Evolutionary conservation across 2,888 invertebrate genomes (phyloP), one percentile per base, ranked within the genome.

Genomic region (Zootermopsis nevadensis): DNA sequence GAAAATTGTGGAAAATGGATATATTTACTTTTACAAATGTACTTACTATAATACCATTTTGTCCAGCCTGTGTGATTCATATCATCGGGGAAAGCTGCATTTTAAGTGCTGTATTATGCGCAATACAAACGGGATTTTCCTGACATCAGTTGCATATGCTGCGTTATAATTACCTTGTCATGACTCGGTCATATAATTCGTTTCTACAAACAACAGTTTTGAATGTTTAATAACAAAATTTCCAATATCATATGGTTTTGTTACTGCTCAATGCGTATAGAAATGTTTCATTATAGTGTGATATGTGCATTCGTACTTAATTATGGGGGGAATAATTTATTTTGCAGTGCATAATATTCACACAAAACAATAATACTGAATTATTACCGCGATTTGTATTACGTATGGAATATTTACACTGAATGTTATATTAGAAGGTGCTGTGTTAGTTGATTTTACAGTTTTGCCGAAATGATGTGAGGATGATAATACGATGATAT

Each of bases 161-260:
- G 69, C 19, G 31, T 31, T 69, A 33, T 69, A 69, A 69, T 69
- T 69, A 33, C 69, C 22, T 69, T 69, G 69, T 69, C 69, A 69
- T 31, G 69, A 27, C 33, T 3, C 19, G 69, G 69, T 33, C 69
- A 31, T 33, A 33, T 31, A 69, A 69, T 30, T 69, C 33, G 69
- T 69, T 33, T 33, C 69, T 69, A 33, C 10, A 69, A 69, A 69
- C 69, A 69, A 69, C 69, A 33, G 31, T 69, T 69, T 33, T 12
- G 15, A 69, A 33, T 33, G 69, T 69, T 69, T 69, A 69, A 69
- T 69, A 69, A 69, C 69, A 69, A 69, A 33, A 27, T 69, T 69
- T 31, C 69, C 69, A 31, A 69, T 33, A 69, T 69, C 33, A 69
- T 69, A 19, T 69, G 33, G 69, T 19, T 69, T 69, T 69, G 69